Evolutionary conservation across 2,888 invertebrate species (phyloP), one percentile per base, ranked within the genome.

Genomic region (Mythimna lalbum): DNA sequence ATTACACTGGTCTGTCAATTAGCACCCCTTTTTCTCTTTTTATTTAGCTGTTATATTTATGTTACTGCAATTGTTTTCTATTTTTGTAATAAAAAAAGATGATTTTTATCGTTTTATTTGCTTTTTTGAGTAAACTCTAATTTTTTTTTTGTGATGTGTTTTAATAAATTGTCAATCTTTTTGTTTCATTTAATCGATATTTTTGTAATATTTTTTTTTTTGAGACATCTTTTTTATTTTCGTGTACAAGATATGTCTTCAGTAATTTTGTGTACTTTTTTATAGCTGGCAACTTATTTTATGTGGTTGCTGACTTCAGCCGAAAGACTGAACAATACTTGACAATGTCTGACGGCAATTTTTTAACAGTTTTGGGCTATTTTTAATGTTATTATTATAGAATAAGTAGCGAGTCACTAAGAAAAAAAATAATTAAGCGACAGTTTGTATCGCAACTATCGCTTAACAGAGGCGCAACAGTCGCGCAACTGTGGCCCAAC

Each of bases 11-110:
- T 83, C 68, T 86, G 78, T 85, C 80, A 84, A 68, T 56, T 82
- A 76, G 86, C 88, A 89, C 86, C 43, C 78, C 27, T 27, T 86
- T 69, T 75, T 76, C 64, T 71, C 47, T 81, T 90, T 89, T 90
- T 90, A 89, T 92, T 93, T 93, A 88, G 94, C 93, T 94, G 94
- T 94, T 93, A 93, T 91, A 82, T 91, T 91, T 86, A 84, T 81
- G 78, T 85, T 50, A 21, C 9, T 27, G 12, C 21, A 1, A 33
- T 12, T 76, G 17, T 64, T 73, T 49, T 73, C n/a, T 27, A 52
- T 60, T 63, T 78, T 61, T 78, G 33, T 76, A 36, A 63, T 79
- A 69, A 68, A 67, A 27, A 63, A 60, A 60, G 19, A 56, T 50
- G 50, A 64, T 59, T 65, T 64, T 14, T 33, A 49, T 21, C 50